phyloP scores from a whole-genome alignment of 1,140 invertebrate species.

The Theocolax elegans region DNA sequence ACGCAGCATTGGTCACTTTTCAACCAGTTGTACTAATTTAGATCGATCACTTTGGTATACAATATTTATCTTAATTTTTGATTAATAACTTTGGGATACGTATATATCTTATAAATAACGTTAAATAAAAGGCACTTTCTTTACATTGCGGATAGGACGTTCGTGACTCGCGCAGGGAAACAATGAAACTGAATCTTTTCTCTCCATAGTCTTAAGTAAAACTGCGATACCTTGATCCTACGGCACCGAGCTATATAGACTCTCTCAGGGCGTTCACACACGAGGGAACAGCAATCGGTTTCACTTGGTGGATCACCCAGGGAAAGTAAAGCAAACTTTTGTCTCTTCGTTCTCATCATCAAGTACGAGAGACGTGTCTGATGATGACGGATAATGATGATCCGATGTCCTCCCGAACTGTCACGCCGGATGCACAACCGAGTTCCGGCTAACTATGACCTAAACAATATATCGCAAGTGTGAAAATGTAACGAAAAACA shows the following conservation, averaged over 20 bases:
- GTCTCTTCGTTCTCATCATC: background rate
- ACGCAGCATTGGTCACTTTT: too few relatives aligned
- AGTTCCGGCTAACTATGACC: constrained; percentile 45
- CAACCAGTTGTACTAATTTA: too few relatives aligned
- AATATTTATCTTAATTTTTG: too few relatives aligned
- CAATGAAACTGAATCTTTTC: background rate
- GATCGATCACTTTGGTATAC: too few relatives aligned
- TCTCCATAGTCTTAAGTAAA: constrained; percentile 45
- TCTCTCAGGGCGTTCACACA: constrained; percentile 56
- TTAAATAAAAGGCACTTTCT: too few relatives aligned
- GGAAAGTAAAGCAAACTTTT: constrained; percentile 58
- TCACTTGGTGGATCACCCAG: constrained; percentile 61
- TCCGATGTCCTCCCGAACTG: background rate
- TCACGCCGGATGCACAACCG: constrained; percentile 59
- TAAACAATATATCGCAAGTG: too few relatives aligned
- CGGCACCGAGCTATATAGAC: constrained; percentile 58
- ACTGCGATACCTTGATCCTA: constrained; percentile 53
- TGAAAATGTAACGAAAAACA: constrained; percentile 17
- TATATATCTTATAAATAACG: too few relatives aligned
- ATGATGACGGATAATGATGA: background rate
- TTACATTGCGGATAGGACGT: too few relatives aligned
- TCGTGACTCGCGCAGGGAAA: too few relatives aligned
- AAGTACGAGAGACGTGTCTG: background rate
- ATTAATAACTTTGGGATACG: too few relatives aligned
- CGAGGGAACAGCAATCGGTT: constrained; percentile 65